phyloP scores from a whole-genome alignment of 2,113 vertebrate genomes.

The Hydropotes inermis region DNA sequence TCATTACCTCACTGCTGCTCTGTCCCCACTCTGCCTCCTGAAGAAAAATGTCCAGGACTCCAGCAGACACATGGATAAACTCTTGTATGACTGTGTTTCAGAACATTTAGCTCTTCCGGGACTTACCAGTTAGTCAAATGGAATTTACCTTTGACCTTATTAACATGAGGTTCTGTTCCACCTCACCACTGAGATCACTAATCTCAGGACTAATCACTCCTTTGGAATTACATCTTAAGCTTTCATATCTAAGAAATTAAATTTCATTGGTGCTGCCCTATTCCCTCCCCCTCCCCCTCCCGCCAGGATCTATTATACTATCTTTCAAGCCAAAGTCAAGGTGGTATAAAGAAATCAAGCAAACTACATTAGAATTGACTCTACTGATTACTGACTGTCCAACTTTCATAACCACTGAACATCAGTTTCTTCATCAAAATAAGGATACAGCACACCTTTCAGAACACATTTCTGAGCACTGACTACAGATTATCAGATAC shows the following conservation, averaged over 20 bases:
- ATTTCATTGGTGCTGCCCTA: background rate
- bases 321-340: slow-evolving; percentile 12
- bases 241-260: slow-evolving; percentile 21
- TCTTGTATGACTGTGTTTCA: background rate
- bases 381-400: background rate
- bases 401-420: background rate
- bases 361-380: background rate
- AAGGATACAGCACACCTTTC: background rate
- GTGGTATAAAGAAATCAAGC: background rate
- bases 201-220: background rate
- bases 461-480: background rate
- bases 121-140: background rate
- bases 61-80: background rate
- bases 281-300: background rate
- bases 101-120: background rate
- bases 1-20: background rate
- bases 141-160: slow-evolving; percentile 52
- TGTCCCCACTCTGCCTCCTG: background rate
- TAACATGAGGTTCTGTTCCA: background rate
- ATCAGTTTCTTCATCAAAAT: background rate
- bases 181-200: slow-evolving; percentile 38
- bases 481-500: background rate
- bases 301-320: background rate
- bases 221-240: background rate
- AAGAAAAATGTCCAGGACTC: background rate